Conservation (phyloP, 1,140 invertebrate species). For the Hylaeus volcanicus region DNA sequence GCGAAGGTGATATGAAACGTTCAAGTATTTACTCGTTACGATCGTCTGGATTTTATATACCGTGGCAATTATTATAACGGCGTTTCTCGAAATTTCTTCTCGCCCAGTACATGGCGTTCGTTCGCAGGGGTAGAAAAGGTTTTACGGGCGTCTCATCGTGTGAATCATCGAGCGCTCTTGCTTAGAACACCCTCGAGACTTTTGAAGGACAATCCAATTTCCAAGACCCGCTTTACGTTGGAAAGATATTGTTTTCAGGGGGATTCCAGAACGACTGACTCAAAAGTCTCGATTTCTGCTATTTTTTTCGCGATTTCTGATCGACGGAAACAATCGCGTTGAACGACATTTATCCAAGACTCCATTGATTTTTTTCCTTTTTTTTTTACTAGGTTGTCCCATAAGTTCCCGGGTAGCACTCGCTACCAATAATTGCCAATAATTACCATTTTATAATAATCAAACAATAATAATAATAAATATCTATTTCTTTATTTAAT, state of each 20-base stretch:
- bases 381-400: too few relatives aligned
- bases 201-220: slow-evolving; percentile 64
- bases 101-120: not conserved
- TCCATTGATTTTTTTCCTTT: too few relatives aligned
- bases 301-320: not conserved
- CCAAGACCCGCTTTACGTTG: slow-evolving; percentile 49
- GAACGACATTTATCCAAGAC: too few relatives aligned
- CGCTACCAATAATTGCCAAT: too few relatives aligned
- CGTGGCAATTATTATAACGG: not conserved
- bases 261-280: slow-evolving; percentile 32
- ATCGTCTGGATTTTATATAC: not conserved
- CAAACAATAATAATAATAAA: too few relatives aligned
- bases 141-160: slow-evolving; percentile 51
- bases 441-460: too few relatives aligned
- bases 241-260: slow-evolving; percentile 54
- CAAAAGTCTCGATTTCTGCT: slow-evolving; percentile 29
- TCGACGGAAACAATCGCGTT: not conserved
- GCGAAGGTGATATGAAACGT: not conserved
- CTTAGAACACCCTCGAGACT: slow-evolving; percentile 53
- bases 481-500: too few relatives aligned
- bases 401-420: too few relatives aligned
- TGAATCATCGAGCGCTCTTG: slow-evolving; percentile 57
- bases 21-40: not conserved
- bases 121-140: slow-evolving; percentile 17
- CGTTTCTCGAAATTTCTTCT: not conserved